Conservation (phyloP, 2,888 invertebrate genomes). For the Achlya flavicornis region DNA sequence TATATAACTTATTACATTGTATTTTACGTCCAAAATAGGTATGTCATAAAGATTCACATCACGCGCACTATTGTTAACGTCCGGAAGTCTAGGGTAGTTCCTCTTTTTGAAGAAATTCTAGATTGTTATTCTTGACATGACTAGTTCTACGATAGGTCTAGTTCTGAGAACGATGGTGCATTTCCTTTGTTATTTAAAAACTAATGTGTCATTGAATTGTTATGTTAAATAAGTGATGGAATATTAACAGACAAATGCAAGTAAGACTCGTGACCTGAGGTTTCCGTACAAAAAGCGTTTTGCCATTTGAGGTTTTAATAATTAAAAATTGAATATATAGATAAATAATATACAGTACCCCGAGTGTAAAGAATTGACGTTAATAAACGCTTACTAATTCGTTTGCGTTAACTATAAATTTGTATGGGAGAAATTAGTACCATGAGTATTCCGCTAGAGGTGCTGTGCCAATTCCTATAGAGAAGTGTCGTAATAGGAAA, state of each 20-base stretch:
- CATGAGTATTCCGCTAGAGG: too few species aligned
- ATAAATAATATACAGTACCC: too few species aligned
- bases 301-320: too few species aligned
- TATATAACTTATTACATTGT: conserved; percentile 1
- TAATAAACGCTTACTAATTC: too few species aligned
- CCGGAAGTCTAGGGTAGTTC: conserved; percentile 48
- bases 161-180: conserved; percentile 42
- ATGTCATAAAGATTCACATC: conserved; percentile 32
- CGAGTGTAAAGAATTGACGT: too few species aligned
- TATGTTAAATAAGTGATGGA: background rate
- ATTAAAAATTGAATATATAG: too few species aligned
- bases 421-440: too few species aligned
- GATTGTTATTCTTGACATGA: conserved; percentile 36
- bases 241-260: background rate
- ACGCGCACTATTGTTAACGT: conserved; percentile 42
- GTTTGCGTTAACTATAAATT: too few species aligned
- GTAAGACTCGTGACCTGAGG: background rate
- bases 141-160: conserved; percentile 31
- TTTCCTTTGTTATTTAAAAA: conserved; percentile 35
- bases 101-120: conserved; percentile 29
- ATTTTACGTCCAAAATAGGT: conserved; percentile 15
- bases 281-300: too few species aligned
- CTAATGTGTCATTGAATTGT: background rate
- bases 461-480: too few species aligned
- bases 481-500: too few species aligned